Evolutionary conservation across 2,797 vertebrate genomes (phyloP), one percentile per base, ranked within the genome.

Genomic region (Girardinus metallicus): DNA sequence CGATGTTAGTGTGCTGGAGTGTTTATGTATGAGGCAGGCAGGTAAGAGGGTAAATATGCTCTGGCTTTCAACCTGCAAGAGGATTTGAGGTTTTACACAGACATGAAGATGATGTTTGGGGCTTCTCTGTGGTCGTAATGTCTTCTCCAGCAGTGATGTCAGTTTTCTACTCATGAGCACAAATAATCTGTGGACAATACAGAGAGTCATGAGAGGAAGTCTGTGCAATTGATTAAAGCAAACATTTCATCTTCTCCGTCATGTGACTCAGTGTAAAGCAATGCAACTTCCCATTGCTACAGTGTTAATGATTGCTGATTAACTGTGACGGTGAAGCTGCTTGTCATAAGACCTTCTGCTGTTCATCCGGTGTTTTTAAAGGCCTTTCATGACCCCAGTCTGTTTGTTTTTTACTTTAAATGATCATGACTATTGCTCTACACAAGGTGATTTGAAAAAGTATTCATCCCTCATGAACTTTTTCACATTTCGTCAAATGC

Each of bases 241-340:
- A 83, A 89, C 66, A 80, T 87, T 79, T 80, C 60, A 46, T 53
- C 75, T 55, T 78, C 62, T 87, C 39, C 73, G 80, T 44, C 77
- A 78, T 90, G 80, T 81, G 75, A 78, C 76, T 87, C 73, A 51
- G 57, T 82, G 73, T 76, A 49, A 78, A 55, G 80, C 16, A 57
- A 21, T 79, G 83, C 79, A 82, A 75, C 81, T 87, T 91, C 83
- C 84, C 85, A 84, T 66, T 83, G 92, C 83, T 79, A 55, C 81
- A 81, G 72, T 72, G 68, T 82, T 89, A 81, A 90, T 84, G 83
- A 82, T 90, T 87, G 92, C 87, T 90, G 89, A 94, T 92, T 92
- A 79, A 47, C 75, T 55, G 79, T 81, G 85, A 85, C 81, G 80
- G 86, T 44, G 72, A 66, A 76, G 83, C 55, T 82, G 75, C 55